phyloP scores from a whole-genome alignment of 2,888 invertebrate genomes.

The Dinocampus coccinellae region DNA sequence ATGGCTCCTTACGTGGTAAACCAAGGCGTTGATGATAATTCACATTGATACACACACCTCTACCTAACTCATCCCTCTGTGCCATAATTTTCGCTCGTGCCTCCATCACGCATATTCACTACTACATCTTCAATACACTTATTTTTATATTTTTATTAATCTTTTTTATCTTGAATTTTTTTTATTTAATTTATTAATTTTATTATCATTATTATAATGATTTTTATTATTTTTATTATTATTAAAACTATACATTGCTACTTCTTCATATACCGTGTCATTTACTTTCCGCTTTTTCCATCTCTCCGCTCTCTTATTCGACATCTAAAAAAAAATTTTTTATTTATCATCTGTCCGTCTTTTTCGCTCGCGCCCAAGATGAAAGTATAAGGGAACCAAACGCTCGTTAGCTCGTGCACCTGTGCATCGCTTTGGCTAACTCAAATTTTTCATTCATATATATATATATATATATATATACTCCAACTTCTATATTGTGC shows the following conservation, averaged over 20 bases:
- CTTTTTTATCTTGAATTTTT: too few relatives aligned
- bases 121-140: conserved; percentile 44
- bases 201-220: too few relatives aligned
- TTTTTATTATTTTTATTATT: background rate
- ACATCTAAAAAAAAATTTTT: conserved; percentile 14
- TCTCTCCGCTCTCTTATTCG: background rate
- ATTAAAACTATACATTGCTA: conserved; percentile 29
- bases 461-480: conserved; percentile 40
- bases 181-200: too few relatives aligned
- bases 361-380: conserved; percentile 34
- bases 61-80: conserved; percentile 2
- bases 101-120: conserved; percentile 13
- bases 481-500: conserved; percentile 45
- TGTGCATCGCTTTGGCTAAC: conserved; percentile 53
- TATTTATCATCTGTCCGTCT: conserved; percentile 28
- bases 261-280: conserved; percentile 25
- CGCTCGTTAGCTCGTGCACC: conserved; percentile 62
- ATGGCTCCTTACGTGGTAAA: too few relatives aligned
- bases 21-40: conserved; percentile 32
- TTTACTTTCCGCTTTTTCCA: background rate
- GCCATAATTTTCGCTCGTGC: conserved; percentile 22
- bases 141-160: conserved; percentile 37
- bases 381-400: conserved; percentile 33
- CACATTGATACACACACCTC: conserved; percentile 21
- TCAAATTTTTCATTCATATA: conserved; percentile 62